A percentile compares a stretch with the other conserved stretches of the same genome.
phyloP scores from a whole-genome alignment of 1,140 invertebrate genomes.

The Tetraneura akinire region DNA sequence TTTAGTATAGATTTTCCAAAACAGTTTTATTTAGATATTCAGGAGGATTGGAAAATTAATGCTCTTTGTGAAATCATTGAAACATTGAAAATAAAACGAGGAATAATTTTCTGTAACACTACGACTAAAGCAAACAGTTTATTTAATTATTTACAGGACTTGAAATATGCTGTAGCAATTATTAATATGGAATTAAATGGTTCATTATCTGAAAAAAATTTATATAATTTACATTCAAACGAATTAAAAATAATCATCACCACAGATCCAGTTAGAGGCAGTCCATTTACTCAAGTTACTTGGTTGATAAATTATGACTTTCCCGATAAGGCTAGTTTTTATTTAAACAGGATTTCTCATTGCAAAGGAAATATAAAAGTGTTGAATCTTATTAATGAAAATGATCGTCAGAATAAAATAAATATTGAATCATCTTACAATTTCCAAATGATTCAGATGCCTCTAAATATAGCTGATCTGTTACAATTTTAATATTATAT shows the following conservation, averaged over 20 bases:
- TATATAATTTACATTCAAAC: conserved; percentile 96
- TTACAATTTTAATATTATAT: conserved; percentile 16
- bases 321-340: conserved; percentile 95
- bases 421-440: conserved; percentile 99
- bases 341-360: conserved; percentile 99
- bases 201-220: conserved; percentile 93
- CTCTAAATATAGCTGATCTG: conserved; percentile 92
- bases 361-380: conserved; percentile 99
- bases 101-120: conserved; percentile 99
- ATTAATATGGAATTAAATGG: conserved; percentile 99
- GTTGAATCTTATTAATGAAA: conserved; percentile 97
- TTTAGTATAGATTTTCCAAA: conserved; percentile 79
- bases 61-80: conserved; percentile 97
- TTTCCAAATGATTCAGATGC: conserved; percentile 98
- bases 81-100: conserved; percentile 96
- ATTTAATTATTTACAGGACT: conserved; percentile 89
- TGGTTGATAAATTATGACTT: conserved; percentile 99
- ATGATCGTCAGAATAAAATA: conserved; percentile 88
- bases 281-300: conserved; percentile 97
- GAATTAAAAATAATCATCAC: conserved; percentile 96
- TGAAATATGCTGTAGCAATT: conserved; percentile 98
- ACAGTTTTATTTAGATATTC: conserved; percentile 93
- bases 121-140: conserved; percentile 97
- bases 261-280: conserved; percentile 95
- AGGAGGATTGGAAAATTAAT: conserved; percentile 98